Conservation (phyloP, 1,140 invertebrate genomes). For the Sinella curviseta region DNA sequence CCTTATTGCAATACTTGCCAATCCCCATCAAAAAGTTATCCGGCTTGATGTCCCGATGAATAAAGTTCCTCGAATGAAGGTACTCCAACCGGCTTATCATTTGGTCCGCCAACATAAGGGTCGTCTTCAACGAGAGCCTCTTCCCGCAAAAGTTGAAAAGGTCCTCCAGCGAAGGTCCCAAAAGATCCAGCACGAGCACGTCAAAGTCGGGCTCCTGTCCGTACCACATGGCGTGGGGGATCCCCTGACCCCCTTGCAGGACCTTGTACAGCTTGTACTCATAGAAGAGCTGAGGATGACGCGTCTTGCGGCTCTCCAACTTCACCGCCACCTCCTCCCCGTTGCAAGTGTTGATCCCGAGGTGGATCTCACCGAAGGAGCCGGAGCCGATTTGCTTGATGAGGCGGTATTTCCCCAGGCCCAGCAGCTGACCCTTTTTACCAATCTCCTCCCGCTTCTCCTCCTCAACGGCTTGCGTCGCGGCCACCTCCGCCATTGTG, state of each 20-base stretch:
- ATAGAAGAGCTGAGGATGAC: slow-evolving; percentile 92
- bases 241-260: slow-evolving; percentile 89
- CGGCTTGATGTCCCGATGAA: slow-evolving; percentile 92
- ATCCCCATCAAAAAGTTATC: slow-evolving; percentile 99
- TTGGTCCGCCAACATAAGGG: slow-evolving; percentile 94
- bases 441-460: too few species aligned
- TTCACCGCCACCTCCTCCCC: slow-evolving; percentile 83
- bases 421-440: too few species aligned
- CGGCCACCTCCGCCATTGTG: too few species aligned
- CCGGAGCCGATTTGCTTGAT: slow-evolving; percentile 6
- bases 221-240: slow-evolving; percentile 76
- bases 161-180: slow-evolving; percentile 93
- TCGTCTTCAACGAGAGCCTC: slow-evolving; percentile 94
- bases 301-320: slow-evolving; percentile 84
- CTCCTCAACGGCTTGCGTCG: too few species aligned
- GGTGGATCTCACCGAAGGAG: neutral
- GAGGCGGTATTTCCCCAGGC: neutral
- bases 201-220: slow-evolving; percentile 91
- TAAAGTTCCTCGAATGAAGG: slow-evolving; percentile 93
- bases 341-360: neutral
- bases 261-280: slow-evolving; percentile 92
- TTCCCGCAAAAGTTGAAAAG: slow-evolving; percentile 94
- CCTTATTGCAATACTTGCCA: slow-evolving; percentile 89
- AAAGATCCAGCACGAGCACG: slow-evolving; percentile 92
- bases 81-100: slow-evolving; percentile 90